Conservation (phyloP, 2,888 invertebrate genomes). For the Thera britannica region DNA sequence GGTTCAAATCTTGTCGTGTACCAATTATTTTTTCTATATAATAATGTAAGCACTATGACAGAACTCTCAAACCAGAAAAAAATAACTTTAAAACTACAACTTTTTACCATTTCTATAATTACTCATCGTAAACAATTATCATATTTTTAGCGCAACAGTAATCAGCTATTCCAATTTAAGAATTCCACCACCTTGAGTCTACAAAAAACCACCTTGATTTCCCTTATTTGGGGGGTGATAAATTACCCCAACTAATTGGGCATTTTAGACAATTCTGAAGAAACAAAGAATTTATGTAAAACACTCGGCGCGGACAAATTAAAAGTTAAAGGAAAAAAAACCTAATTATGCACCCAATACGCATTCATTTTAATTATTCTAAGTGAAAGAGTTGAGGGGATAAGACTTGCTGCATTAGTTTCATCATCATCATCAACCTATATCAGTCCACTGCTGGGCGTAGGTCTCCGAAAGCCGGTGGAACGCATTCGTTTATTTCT, state of each 20-base stretch:
- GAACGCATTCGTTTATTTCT: too few relatives aligned
- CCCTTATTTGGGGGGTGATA: constrained; percentile 75
- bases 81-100: too few relatives aligned
- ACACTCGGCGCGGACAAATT: constrained; percentile 78
- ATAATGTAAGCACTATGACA: too few relatives aligned
- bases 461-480: too few relatives aligned
- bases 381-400: constrained; percentile 47
- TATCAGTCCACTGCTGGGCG: too few relatives aligned
- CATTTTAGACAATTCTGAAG: constrained; percentile 62
- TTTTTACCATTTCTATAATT: too few relatives aligned
- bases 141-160: constrained; percentile 3
- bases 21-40: too few relatives aligned
- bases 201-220: constrained; percentile 42
- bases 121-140: too few relatives aligned
- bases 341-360: constrained; percentile 80
- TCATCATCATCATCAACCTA: too few relatives aligned
- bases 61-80: too few relatives aligned
- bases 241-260: constrained; percentile 80
- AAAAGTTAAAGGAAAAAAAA: constrained; percentile 71
- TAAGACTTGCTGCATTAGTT: constrained; percentile 36
- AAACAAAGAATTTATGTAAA: constrained; percentile 81
- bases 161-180: constrained; percentile 24
- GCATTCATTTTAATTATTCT: constrained; percentile 77
- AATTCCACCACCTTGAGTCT: constrained; percentile 41
- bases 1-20: too few relatives aligned